A percentile compares a stretch with the other conserved stretches of the same genome.
These are phyloP conservation scores for Drosophila triauraria DNA, from an alignment of 1,140 invertebrate species.

Conservation along the genomic window DNA sequence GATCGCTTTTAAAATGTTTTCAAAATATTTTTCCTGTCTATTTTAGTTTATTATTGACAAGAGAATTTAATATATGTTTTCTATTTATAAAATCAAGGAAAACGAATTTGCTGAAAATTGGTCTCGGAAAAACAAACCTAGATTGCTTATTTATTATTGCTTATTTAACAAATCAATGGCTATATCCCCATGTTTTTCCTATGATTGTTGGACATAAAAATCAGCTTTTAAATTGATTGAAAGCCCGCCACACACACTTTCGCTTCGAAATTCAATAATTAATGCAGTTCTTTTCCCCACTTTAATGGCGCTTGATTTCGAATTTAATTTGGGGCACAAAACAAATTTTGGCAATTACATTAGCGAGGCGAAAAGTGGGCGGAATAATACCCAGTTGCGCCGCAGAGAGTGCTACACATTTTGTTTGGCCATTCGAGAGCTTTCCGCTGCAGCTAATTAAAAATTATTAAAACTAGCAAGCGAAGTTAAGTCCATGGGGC, in stretches of 20 bases:
- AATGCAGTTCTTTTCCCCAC: slow-evolving; percentile 4
- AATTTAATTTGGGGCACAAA: slow-evolving; percentile 29
- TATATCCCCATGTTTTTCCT: not conserved
- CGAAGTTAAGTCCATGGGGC: slow-evolving; percentile 47
- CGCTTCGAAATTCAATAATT: slow-evolving; percentile 18
- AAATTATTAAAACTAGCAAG: slow-evolving; percentile 53
- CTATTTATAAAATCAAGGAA: not conserved
- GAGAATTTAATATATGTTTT: not conserved
- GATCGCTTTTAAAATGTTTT: not conserved
- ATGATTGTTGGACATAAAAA: too few relatives aligned
- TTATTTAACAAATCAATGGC: too few relatives aligned
- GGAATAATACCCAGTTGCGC: slow-evolving; percentile 13
- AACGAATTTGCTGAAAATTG: not conserved
- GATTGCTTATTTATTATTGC: slow-evolving; percentile 3
- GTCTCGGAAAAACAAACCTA: too few relatives aligned
- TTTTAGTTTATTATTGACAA: too few relatives aligned
- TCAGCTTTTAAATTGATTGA: slow-evolving; percentile 11
- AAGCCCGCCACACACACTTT: not conserved
- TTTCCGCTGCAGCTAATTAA: slow-evolving; percentile 49
- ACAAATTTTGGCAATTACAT: slow-evolving; percentile 45
- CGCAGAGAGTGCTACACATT: slow-evolving; percentile 26
- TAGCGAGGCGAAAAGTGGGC: slow-evolving; percentile 2
- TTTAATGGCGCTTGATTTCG: slow-evolving; percentile 27
- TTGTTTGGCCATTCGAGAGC: slow-evolving; percentile 39
- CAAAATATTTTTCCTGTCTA: not conserved